phyloP scores from a whole-genome alignment of 2,113 vertebrate genomes.

The Panurus biarmicus region DNA sequence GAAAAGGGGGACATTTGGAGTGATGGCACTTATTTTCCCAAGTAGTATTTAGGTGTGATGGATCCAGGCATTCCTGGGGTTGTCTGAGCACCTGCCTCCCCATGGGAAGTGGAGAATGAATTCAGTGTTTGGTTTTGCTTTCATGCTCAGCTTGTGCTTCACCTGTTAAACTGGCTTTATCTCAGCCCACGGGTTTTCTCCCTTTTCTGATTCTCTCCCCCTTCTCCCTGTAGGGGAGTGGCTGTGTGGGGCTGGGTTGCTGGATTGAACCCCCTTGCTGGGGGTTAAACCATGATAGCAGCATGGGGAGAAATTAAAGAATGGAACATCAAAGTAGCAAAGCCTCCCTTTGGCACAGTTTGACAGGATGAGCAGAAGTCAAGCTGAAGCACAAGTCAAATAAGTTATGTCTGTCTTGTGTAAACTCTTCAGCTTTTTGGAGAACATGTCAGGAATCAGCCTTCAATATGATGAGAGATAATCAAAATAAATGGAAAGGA shows the following conservation, averaged over 20 bases:
- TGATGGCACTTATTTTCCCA: not conserved
- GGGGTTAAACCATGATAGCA: not conserved
- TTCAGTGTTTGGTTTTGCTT: not conserved
- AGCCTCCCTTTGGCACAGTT: not conserved
- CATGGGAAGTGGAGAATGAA: not conserved
- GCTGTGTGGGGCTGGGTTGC: not conserved
- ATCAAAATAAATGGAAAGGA: not conserved
- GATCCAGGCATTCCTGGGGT: not conserved
- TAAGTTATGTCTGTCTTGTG: not conserved
- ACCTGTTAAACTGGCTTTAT: not conserved
- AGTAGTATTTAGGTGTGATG: not conserved
- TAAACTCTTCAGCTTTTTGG: not conserved
- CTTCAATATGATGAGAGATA: not conserved
- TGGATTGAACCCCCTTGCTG: not conserved
- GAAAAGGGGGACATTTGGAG: not conserved
- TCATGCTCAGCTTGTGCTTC: not conserved
- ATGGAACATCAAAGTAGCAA: not conserved
- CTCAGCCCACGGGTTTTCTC: not conserved
- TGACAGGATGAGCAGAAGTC: constrained; percentile 17
- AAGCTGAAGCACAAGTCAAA: constrained; percentile 26
- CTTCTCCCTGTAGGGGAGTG: not conserved
- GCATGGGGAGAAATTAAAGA: not conserved
- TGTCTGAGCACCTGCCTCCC: not conserved
- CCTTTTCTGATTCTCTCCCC: not conserved
- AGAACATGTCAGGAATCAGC: not conserved